Evolutionary conservation across 2,888 invertebrate species (phyloP), one percentile per base, ranked within the genome.

Genomic region (Drosophila borealis): DNA sequence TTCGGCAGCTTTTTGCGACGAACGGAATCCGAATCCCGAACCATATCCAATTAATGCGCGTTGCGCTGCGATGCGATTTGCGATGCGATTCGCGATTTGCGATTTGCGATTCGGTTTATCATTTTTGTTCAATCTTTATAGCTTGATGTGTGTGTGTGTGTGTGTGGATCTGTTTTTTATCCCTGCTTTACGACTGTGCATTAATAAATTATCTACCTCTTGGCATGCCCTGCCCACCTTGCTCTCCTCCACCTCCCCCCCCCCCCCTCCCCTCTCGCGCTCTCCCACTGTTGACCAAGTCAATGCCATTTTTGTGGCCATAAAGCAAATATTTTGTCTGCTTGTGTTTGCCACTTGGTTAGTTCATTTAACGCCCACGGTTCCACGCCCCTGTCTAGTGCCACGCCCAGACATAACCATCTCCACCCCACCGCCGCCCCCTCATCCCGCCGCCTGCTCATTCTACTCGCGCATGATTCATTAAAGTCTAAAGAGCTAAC

Each of bases 401-500:
- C 72, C 72, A 72, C 72, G 67, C 72, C 72, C 72, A 54, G 37
- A 8, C 29, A 29, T 25, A 8, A 8, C 25, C 1, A 25, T 29
- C 19, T 1, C 14, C 8, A 19, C 21, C 14, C 41, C 33, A 37
- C 45, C 42, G 42, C 42, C 19, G 21, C n/a, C 6, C 10, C 29
- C 4, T 25, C 10, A 4, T 14, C 25, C 41, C 41, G 4, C 17
- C 1, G 11, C 14, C 42, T 0, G 36, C 36, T 36, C 36, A 45
- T 37, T 37, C 37, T 49, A 65, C 25, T 46, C 64, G 45, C 46
- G 29, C 76, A 81, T 81, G 81, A 81, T 81, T 81, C 81, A 81
- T 81, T 85, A 72, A 82, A 85, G 80, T 82, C 83, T 82, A 76
- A 82, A 86, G 78, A 83, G 83, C 86, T 66, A 69, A 76, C 77